phyloP scores from a whole-genome alignment of 2,888 invertebrate genomes.

The Caenorhabditis sp. region DNA sequence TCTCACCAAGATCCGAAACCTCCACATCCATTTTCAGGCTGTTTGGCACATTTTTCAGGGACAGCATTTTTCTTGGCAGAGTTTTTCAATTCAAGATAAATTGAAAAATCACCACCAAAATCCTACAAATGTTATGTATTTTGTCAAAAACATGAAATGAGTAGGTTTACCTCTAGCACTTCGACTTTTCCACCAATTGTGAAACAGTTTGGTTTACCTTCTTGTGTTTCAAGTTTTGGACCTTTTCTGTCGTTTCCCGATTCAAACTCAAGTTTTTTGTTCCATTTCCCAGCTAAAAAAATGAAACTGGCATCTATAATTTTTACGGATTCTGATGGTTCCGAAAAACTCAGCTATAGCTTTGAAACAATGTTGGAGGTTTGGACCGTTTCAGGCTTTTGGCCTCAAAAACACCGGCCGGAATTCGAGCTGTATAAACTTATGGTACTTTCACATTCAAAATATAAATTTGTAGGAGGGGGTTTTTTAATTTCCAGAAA shows the following conservation, averaged over 20 bases:
- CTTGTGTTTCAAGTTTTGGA: constrained; percentile 58
- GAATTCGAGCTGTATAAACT: too few species aligned
- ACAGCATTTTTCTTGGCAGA: constrained; percentile 65
- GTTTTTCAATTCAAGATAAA: constrained; percentile 65
- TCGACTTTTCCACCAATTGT: constrained; percentile 66
- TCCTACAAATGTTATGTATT: constrained; percentile 46
- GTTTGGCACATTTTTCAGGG: constrained; percentile 66
- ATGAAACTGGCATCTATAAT: too few species aligned
- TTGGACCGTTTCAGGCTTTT: too few species aligned
- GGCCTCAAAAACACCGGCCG: too few species aligned
- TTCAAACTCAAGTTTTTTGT: constrained; percentile 67
- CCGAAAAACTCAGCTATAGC: too few species aligned
- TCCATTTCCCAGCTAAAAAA: constrained; percentile 60
- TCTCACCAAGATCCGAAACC: constrained; percentile 67
- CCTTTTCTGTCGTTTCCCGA: constrained; percentile 61
- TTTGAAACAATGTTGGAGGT: too few species aligned
- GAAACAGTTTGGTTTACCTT: constrained; percentile 46
- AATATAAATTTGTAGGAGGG: too few species aligned
- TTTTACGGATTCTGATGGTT: too few species aligned
- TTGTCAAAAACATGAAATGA: not conserved
- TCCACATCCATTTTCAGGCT: constrained; percentile 65
- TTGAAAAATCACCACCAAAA: constrained; percentile 68
- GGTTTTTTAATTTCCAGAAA: too few species aligned
- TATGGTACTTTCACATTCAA: too few species aligned
- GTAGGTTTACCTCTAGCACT: constrained; percentile 54